phyloP scores from a whole-genome alignment of 1,140 invertebrate genomes.

The Plutomurus gul region DNA sequence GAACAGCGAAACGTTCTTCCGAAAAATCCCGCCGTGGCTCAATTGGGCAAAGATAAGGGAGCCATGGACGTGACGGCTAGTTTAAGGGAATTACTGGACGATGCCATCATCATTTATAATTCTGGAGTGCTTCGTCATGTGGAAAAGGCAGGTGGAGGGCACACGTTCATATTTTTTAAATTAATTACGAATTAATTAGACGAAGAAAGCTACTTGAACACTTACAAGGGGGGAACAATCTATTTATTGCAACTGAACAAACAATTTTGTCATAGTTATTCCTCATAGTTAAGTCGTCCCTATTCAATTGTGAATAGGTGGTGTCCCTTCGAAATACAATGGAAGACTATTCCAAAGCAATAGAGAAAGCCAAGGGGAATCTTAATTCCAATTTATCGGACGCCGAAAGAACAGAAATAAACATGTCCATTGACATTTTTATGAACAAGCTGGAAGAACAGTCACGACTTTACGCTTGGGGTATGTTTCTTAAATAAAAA shows the following conservation, averaged over 20 bases:
- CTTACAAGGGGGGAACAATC: too few species aligned
- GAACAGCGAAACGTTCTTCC: slow-evolving; percentile 35
- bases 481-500: too few species aligned
- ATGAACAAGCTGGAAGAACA: slow-evolving; percentile 64
- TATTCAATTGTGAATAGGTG: slow-evolving; percentile 35
- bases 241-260: too few species aligned
- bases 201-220: not conserved
- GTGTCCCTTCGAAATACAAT: slow-evolving; percentile 63
- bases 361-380: slow-evolving; percentile 62
- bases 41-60: slow-evolving; percentile 44
- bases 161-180: slow-evolving; percentile 42
- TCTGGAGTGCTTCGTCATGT: slow-evolving; percentile 72
- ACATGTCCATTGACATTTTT: slow-evolving; percentile 62
- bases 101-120: slow-evolving; percentile 71
- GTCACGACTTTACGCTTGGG: slow-evolving; percentile 68
- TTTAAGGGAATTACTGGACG: slow-evolving; percentile 67
- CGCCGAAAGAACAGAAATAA: slow-evolving; percentile 59
- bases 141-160: slow-evolving; percentile 64
- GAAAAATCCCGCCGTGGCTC: slow-evolving; percentile 37
- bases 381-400: slow-evolving; percentile 55
- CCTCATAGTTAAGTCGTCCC: not conserved
- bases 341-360: slow-evolving; percentile 63
- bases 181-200: not conserved
- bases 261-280: not conserved
- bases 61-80: slow-evolving; percentile 45